Conservation (phyloP, 35 echinoderm and acorn worm species). For the Holothuria glaberrima region DNA sequence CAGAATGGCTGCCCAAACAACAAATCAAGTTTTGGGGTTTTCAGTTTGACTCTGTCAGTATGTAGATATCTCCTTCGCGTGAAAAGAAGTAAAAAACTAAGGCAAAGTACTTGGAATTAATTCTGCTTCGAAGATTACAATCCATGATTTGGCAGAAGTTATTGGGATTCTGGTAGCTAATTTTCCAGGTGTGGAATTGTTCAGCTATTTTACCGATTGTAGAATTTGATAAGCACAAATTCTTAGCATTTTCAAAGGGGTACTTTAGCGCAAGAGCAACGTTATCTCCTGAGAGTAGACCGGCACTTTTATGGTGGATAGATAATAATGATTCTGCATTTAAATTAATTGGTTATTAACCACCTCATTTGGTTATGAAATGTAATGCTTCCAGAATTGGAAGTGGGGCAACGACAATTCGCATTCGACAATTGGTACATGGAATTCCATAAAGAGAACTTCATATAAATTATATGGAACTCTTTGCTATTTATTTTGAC, state of each 20-base stretch:
- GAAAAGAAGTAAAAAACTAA: constrained; percentile 3
- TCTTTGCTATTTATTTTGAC: constrained; percentile 5
- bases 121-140: neutral
- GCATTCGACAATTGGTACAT: neutral
- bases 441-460: neutral
- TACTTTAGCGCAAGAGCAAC: neutral
- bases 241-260: neutral
- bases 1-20: neutral
- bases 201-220: neutral
- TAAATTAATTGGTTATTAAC: neutral
- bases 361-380: neutral
- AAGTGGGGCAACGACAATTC: neutral
- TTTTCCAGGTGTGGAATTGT: constrained; percentile 6
- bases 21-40: neutral
- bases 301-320: neutral
- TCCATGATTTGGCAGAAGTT: neutral
- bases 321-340: neutral
- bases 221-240: neutral
- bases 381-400: constrained; percentile 1
- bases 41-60: neutral
- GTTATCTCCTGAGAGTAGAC: neutral
- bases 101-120: neutral
- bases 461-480: neutral
- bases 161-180: neutral
- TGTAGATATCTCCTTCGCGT: neutral